Conservation (phyloP, 2,113 vertebrate species). For the Cisticola juncidis region DNA sequence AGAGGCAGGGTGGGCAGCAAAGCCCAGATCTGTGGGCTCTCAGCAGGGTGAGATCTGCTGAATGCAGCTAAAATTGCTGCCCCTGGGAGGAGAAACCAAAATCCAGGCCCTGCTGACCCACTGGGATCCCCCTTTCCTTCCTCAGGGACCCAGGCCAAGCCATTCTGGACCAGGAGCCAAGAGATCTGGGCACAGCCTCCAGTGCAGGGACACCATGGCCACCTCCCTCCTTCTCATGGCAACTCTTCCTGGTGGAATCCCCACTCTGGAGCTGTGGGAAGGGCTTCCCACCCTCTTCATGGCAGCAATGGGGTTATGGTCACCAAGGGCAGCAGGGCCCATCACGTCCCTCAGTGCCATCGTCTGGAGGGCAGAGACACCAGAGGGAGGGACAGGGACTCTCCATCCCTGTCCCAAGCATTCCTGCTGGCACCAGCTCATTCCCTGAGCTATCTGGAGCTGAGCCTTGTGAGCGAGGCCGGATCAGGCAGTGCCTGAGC, state of each 20-base stretch:
- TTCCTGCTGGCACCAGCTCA: background rate
- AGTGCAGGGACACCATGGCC: background rate
- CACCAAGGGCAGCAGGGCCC: fast-evolving
- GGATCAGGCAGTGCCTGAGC: background rate
- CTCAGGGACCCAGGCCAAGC: background rate
- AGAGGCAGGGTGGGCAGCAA: background rate
- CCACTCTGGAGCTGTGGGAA: background rate
- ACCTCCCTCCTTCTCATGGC: background rate
- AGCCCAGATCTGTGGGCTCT: fast-evolving
- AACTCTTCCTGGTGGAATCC: background rate
- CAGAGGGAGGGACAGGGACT: background rate
- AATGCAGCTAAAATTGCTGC: background rate
- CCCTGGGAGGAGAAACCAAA: fast-evolving
- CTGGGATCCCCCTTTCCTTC: background rate
- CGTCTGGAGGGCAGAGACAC: background rate
- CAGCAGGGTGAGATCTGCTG: background rate
- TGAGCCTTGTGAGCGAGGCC: fast-evolving
- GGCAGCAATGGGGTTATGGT: background rate
- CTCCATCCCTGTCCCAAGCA: no score
- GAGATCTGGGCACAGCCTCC: background rate
- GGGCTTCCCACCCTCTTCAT: fast-evolving
- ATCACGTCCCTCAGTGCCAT: background rate
- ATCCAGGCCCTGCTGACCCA: background rate
- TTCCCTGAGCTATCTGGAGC: background rate
- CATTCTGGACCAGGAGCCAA: background rate